phyloP scores from a whole-genome alignment of 2,888 invertebrate species.

The Eudemis profundana region DNA sequence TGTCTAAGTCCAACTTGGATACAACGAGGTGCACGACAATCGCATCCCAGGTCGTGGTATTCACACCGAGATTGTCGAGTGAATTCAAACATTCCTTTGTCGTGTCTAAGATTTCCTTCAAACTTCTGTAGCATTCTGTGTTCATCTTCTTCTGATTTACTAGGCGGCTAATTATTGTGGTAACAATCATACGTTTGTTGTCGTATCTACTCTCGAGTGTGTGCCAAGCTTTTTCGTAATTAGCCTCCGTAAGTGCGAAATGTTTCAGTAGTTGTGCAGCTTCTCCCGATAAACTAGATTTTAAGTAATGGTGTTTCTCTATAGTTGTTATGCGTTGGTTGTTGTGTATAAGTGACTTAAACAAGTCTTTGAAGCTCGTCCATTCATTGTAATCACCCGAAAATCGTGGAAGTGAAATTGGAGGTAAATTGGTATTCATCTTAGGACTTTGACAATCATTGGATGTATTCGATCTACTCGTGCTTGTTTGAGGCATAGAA shows the following conservation, averaged over 20 bases:
- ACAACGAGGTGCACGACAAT: not conserved
- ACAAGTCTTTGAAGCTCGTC: no score
- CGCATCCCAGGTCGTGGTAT: not conserved
- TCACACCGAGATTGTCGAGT: not conserved
- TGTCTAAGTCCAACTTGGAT: constrained; percentile 4
- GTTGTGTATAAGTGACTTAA: no score
- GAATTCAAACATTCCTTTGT: not conserved
- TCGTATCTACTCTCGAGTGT: not conserved
- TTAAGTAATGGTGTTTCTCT: no score
- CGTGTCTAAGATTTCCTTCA: not conserved
- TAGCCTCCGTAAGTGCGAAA: constrained; percentile 5
- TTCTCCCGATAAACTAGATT: no score
- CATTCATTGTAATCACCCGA: no score
- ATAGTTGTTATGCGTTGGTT: no score
- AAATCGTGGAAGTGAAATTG: no score
- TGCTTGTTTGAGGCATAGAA: no score
- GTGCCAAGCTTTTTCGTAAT: not conserved
- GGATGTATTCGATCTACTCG: no score
- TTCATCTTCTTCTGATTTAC: not conserved
- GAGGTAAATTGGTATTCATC: no score
- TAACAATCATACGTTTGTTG: constrained; percentile 2
- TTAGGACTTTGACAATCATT: no score
- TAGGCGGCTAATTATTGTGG: not conserved
- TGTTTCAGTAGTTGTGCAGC: not conserved
- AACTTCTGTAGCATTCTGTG: not conserved